These are phyloP conservation scores for Mantis religiosa DNA, from an alignment of 2,888 invertebrate species.

Conservation along the genomic window DNA sequence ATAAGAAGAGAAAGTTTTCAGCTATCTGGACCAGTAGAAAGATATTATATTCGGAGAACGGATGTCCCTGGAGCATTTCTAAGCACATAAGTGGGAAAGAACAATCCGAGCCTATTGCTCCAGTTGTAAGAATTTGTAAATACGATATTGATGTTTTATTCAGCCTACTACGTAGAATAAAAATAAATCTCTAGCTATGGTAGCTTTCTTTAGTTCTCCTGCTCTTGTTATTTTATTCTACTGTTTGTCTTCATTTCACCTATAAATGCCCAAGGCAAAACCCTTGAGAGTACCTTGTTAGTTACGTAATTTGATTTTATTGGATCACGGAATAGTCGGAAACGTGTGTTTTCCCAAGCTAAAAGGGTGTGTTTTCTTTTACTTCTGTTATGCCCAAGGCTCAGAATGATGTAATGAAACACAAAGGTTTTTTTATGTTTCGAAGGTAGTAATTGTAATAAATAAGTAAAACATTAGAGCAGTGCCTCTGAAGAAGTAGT, in stretches of 20 bases:
- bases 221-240: neutral
- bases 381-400: neutral
- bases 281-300: neutral
- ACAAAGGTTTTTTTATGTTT: no score
- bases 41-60: no score
- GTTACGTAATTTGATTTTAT: neutral
- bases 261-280: neutral
- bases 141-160: neutral
- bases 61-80: no score
- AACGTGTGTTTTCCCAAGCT: neutral
- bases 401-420: neutral
- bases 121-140: neutral
- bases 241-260: neutral
- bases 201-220: neutral
- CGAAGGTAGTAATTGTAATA: no score
- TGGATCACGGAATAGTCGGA: neutral
- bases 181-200: neutral
- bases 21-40: no score
- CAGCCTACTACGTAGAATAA: neutral
- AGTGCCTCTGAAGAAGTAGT: no score
- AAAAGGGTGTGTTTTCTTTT: neutral
- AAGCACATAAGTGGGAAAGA: no score
- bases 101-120: no score
- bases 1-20: no score
- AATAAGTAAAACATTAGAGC: no score